Evolutionary conservation across 2,888 invertebrate genomes (phyloP), one percentile per base, ranked within the genome.

Genomic region (Cyclophora punctaria): DNA sequence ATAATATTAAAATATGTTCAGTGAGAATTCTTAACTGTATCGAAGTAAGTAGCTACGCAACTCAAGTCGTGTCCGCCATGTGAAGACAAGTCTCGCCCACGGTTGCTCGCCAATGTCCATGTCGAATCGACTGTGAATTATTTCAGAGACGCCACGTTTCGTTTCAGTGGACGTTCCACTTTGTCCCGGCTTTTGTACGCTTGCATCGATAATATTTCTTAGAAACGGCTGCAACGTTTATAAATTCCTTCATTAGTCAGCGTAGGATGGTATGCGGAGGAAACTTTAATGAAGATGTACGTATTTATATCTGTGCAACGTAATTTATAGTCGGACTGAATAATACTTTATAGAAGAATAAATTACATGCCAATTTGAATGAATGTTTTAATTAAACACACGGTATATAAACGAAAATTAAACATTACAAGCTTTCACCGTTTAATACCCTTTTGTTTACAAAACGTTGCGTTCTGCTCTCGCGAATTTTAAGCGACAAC

Each of bases 61-160:
- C 69, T 67, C 67, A 69, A 71, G 64, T 67, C 20, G 20, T 73
- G 75, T 72, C 73, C 4, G 69, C 67, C 69, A 66, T 56, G 66
- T 56, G 69, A 67, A 73, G 78, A 82, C 78, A 78, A 67, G 71
- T 65, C 66, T 71, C 75, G 76, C 78, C 80, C 77, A 77, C 80
- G 71, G 71, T 67, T 66, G 65, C 60, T 69, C 64, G 70, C 58
- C 71, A 75, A 77, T 74, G 73, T 74, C 77, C 80, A 67, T 75
- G 75, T 81, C 80, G 80, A 81, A 83, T 80, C 69, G 71, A 61
- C 74, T 69, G 77, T 83, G 83, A 84, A 84, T 81, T 83, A 84
- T 83, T 83, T 80, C 80, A 43, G 64, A 71, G 75, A 72, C 69
- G 75, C 73, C 76, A 72, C 74, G 73, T 74, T 78, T 73, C 78